Conservation (phyloP, 2,113 vertebrate species). For the Serinus canaria region DNA sequence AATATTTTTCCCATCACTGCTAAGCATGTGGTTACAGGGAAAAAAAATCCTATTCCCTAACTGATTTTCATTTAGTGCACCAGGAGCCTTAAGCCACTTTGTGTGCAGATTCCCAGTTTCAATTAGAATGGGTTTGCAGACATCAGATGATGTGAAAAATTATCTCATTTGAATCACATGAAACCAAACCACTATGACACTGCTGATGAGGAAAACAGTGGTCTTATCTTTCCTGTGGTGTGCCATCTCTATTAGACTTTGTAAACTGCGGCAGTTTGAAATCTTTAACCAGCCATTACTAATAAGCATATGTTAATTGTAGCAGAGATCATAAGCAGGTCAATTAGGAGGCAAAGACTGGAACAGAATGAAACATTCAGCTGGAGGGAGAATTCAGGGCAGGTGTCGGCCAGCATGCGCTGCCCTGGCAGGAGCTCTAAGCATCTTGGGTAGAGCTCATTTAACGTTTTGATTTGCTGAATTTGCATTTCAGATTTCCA, state of each 20-base stretch:
- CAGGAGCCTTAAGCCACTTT: constrained; percentile 26
- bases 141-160: constrained; percentile 67
- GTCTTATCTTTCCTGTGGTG: constrained; percentile 72
- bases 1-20: background rate
- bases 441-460: constrained; percentile 81
- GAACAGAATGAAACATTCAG: constrained; percentile 85
- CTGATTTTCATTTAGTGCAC: constrained; percentile 37
- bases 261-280: constrained; percentile 81
- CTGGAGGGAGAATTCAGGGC: constrained; percentile 87
- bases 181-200: constrained; percentile 49
- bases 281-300: constrained; percentile 93
- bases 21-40: constrained; percentile 9
- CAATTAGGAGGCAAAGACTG: constrained; percentile 89
- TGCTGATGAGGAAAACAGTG: constrained; percentile 64
- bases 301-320: constrained; percentile 98
- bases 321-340: constrained; percentile 94
- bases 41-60: constrained; percentile 3
- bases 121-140: constrained; percentile 58
- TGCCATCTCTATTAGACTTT: constrained; percentile 83
- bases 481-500: constrained; percentile 87
- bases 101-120: constrained; percentile 52
- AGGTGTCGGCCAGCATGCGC: constrained; percentile 78
- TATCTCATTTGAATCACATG: constrained; percentile 59
- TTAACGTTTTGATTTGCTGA: constrained; percentile 85
- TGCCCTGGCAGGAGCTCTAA: constrained; percentile 78